Base-by-base conservation (phyloP, 2,797 vertebrate genomes). In the Pseudomugil gertrudae region DNA sequence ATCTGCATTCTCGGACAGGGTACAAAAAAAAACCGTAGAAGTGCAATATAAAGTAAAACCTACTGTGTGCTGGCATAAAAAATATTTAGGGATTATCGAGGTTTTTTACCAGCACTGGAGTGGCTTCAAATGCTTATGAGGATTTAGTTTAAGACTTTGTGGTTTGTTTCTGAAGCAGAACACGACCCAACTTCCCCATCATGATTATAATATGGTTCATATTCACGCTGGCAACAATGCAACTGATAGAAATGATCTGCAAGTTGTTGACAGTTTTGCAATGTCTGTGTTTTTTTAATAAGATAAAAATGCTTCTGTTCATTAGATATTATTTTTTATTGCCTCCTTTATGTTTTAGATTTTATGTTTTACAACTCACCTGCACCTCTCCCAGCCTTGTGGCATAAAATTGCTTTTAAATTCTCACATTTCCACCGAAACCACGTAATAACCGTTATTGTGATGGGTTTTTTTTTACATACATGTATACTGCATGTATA, bases 161-260 rank as follows among this genome's bases (percentile, higher is more conserved):
- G 24, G 24, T 53, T 53, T 30, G 7, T 36, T 32, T 38, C 40
- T 26, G 9, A 33, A 50, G 15, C 47, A 1, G 15, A 50, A 23
- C 7, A 7, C 19, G 47, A 5, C 47, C 43, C 35, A 10, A 14
- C 45, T 43, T 9, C n/a, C 21, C 3, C 24, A 19, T 43, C 21
- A 53, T 17, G 29, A 23, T 19, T 65, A 10, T 38, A 33, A 59
- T 40, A 43, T 59, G n/a, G 19, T n/a, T 52, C 48, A 52, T 40
- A 23, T n/a, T 10, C 27, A 21, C 15, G 19, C 3, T 10, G 11
- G 24, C 10, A 10, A 11, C 40, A 43, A 13, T 9, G 29, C 35
- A 38, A 15, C 61, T 52, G 3, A 38, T 52, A 33, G n/a, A 35
- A 21, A 19, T 48, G 21, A 4, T 24, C 3, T 48, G 45, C 45